Conservation (phyloP, 2,888 invertebrate species). For the Brachypalpus laphriformis region DNA sequence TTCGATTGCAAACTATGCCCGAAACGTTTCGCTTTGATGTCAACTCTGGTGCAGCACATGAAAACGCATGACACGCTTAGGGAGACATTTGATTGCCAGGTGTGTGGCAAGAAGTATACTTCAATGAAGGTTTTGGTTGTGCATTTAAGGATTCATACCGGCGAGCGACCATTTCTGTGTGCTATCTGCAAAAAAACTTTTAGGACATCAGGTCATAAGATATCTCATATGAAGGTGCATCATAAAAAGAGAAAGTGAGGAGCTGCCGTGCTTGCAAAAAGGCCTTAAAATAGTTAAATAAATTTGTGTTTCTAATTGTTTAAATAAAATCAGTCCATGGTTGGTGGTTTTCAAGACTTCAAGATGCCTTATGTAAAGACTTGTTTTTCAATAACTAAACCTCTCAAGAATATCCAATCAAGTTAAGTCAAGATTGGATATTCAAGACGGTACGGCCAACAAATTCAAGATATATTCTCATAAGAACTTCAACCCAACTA, state of each 20-base stretch:
- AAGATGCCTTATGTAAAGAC: too few relatives aligned
- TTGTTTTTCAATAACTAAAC: too few relatives aligned
- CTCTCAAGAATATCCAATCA: too few relatives aligned
- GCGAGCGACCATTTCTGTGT: conserved; percentile 78
- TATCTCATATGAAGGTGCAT: conserved; percentile 76
- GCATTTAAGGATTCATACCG: conserved; percentile 79
- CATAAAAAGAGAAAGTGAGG: conserved; percentile 52
- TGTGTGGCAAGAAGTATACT: conserved; percentile 77
- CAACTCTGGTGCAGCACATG: conserved; percentile 75
- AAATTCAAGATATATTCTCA: background rate
- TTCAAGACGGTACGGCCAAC: too few relatives aligned
- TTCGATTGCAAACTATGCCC: conserved; percentile 74
- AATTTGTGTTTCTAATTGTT: background rate
- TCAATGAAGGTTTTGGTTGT: conserved; percentile 76
- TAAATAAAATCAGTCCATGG: background rate
- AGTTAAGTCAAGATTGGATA: too few relatives aligned
- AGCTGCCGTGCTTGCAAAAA: background rate
- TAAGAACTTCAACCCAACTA: background rate
- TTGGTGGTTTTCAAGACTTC: too few relatives aligned
- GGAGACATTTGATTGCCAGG: conserved; percentile 75
- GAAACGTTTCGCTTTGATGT: conserved; percentile 75
- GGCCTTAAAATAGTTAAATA: background rate
- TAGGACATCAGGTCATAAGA: conserved; percentile 79
- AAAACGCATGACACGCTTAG: conserved; percentile 73
- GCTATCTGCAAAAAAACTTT: conserved; percentile 76